A percentile compares a stretch with the other conserved stretches of the same genome.
These are phyloP conservation scores for Ceratosolen fusciceps DNA, from an alignment of 1,140 invertebrate species.

Conservation along the genomic window DNA sequence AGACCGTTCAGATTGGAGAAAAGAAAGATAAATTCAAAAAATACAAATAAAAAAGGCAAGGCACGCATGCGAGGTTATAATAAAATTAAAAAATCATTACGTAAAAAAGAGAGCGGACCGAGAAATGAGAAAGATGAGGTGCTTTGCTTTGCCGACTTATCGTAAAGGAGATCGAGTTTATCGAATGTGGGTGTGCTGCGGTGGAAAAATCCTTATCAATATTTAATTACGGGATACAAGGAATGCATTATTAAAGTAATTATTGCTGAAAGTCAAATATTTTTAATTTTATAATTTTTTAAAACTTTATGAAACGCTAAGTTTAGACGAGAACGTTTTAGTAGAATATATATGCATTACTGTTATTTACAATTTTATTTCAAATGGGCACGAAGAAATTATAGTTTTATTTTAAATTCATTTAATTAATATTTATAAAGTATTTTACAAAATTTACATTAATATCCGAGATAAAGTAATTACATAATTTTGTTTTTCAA, in stretches of 20 bases:
- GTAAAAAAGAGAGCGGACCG: not conserved
- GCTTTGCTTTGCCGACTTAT: constrained; percentile 15
- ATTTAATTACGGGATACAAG: not conserved
- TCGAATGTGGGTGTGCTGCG: constrained; percentile 1
- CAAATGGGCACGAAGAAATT: not conserved
- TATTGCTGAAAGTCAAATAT: not conserved
- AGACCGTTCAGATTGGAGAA: too few relatives aligned
- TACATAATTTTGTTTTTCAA: not conserved
- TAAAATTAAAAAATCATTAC: not conserved
- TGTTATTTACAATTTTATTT: too few relatives aligned
- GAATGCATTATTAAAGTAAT: not conserved
- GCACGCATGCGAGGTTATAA: not conserved
- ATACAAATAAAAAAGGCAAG: not conserved
- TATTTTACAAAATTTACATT: not conserved
- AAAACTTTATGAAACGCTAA: not conserved
- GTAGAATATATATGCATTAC: too few relatives aligned
- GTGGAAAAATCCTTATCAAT: not conserved
- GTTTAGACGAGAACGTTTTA: too few relatives aligned
- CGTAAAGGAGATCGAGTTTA: constrained; percentile 16
- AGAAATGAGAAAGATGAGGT: not conserved
- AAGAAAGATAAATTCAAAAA: not conserved
- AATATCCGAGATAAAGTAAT: not conserved
- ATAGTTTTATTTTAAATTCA: not conserved
- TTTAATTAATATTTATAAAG: not conserved
- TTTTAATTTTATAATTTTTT: not conserved